Conservation (phyloP, 1,140 invertebrate species). For the Nasonia vitripennis region DNA sequence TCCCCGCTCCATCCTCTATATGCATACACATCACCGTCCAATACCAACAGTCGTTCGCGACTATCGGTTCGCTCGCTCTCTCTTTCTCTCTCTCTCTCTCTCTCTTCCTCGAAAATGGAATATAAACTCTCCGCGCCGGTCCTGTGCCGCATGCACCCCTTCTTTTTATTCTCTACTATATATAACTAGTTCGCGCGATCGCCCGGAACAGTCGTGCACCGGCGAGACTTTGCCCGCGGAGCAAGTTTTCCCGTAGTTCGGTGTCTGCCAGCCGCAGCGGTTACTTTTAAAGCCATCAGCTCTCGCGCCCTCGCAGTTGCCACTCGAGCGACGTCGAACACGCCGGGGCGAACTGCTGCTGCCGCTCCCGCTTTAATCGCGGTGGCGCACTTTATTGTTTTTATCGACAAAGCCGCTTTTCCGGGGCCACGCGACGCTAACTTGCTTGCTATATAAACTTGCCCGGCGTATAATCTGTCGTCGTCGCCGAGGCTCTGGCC, state of each 20-base stretch:
- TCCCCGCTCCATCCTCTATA: background rate
- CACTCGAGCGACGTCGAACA: slow-evolving; percentile 1
- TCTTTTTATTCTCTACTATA: slow-evolving; percentile 53
- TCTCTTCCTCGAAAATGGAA: slow-evolving; percentile 54
- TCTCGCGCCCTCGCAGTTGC: background rate
- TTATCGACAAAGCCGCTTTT: slow-evolving; percentile 43
- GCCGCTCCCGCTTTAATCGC: background rate
- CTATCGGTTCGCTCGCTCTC: slow-evolving; percentile 43
- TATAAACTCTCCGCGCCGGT: slow-evolving; percentile 55
- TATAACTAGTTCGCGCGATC: background rate
- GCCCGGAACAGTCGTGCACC: background rate
- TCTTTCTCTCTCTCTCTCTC: background rate
- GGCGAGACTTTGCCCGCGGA: background rate
- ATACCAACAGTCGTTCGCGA: slow-evolving; percentile 16
- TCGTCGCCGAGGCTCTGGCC: background rate
- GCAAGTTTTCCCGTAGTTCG: slow-evolving; percentile 13
- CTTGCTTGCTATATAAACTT: slow-evolving; percentile 1
- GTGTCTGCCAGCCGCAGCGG: slow-evolving; percentile 39
- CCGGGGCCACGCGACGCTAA: background rate
- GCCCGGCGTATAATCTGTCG: background rate
- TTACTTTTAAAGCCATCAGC: slow-evolving; percentile 58
- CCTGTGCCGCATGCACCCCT: background rate
- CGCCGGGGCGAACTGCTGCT: background rate
- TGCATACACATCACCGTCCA: background rate
- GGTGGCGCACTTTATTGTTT: slow-evolving; percentile 38